Percentiles rank a stretch among this genome's conserved stretches.
Conservation (phyloP, 1,140 invertebrate species). For the Neodiprion lecontei region DNA sequence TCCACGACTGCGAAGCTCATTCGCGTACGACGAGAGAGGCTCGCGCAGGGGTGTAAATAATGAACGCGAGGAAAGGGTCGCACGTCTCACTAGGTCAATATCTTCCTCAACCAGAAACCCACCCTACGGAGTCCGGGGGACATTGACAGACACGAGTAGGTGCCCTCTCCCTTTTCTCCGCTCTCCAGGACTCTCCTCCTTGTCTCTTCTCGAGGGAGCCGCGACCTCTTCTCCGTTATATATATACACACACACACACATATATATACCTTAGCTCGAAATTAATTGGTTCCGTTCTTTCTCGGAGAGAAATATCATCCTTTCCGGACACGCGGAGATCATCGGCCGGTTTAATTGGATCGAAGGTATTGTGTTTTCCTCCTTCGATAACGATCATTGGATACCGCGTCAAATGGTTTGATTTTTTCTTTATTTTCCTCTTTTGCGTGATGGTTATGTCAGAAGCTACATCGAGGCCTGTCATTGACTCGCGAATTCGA, state of each 20-base stretch:
- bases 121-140: too few species aligned
- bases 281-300: neutral
- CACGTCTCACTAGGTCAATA: slow-evolving; percentile 7
- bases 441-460: too few species aligned
- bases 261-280: neutral
- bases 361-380: too few species aligned
- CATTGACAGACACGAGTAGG: neutral
- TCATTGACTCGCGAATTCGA: too few species aligned
- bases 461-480: too few species aligned
- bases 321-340: too few species aligned
- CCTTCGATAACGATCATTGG: too few species aligned
- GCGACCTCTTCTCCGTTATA: neutral
- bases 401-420: too few species aligned
- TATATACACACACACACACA: neutral
- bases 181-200: neutral
- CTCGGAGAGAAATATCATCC: too few species aligned
- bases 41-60: neutral
- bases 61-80: neutral
- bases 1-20: neutral
- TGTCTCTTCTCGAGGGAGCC: neutral
- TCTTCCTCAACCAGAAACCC: neutral
- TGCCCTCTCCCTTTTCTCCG: neutral
- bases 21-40: neutral
- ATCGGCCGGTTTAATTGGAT: too few species aligned
- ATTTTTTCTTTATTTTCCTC: too few species aligned